Conservation (phyloP, 2,113 vertebrate genomes). For the Chlorodrepanis virens region DNA sequence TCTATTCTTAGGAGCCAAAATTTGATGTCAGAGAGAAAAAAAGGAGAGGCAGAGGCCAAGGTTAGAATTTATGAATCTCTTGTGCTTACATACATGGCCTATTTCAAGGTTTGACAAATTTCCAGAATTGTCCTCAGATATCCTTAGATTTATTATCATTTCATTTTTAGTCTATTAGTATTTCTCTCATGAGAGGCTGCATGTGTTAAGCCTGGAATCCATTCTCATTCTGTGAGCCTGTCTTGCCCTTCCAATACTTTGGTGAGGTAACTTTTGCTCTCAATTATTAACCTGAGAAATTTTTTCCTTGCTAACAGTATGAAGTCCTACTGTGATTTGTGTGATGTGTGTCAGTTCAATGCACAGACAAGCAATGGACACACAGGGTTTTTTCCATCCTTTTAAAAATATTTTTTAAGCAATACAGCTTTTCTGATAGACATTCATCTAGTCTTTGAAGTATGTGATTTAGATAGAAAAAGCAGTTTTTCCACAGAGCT, state of each 20-base stretch:
- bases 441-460: not conserved
- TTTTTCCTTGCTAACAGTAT: not conserved
- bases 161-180: not conserved
- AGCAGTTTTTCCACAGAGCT: not conserved
- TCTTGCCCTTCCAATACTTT: not conserved
- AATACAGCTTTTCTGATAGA: not conserved
- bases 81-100: not conserved
- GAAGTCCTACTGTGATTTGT: not conserved
- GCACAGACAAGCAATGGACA: not conserved
- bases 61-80: not conserved
- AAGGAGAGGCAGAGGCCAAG: not conserved
- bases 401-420: not conserved
- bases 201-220: not conserved
- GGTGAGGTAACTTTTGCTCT: not conserved
- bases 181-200: not conserved
- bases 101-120: constrained; percentile 2
- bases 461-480: not conserved
- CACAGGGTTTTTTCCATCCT: rapidly evolving
- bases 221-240: not conserved
- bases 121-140: not conserved
- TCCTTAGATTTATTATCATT: not conserved
- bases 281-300: constrained; percentile 13
- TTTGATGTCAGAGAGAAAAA: not conserved
- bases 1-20: not conserved
- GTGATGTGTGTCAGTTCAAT: not conserved